A percentile compares a stretch with the other conserved stretches of the same genome.
These are phyloP conservation scores for Mesembrinibis cayennensis DNA, from an alignment of 2,113 vertebrate genomes.

Conservation along the genomic window DNA sequence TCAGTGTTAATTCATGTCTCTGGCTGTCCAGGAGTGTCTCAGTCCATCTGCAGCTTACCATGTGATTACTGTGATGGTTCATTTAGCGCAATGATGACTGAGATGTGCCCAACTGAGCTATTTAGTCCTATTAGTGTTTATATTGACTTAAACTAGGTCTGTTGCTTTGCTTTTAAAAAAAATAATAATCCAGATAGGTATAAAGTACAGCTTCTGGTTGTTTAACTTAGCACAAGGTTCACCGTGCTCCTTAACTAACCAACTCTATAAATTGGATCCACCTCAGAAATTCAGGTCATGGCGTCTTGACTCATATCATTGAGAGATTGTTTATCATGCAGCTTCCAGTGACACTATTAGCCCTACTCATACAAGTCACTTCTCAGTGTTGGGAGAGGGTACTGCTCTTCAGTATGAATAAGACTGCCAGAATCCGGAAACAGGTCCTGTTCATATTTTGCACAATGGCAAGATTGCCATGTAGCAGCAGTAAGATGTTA, in stretches of 20 bases:
- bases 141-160: background rate
- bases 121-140: background rate
- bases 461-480: background rate
- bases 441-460: background rate
- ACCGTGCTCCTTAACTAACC: background rate
- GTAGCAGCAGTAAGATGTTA: background rate
- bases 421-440: background rate
- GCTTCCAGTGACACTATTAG: background rate
- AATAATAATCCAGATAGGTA: fast-evolving
- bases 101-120: background rate
- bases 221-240: background rate
- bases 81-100: background rate
- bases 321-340: background rate
- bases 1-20: background rate
- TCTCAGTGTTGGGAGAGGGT: background rate
- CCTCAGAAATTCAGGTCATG: background rate
- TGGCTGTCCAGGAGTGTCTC: background rate
- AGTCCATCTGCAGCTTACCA: background rate
- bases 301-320: background rate
- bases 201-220: background rate
- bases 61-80: background rate
- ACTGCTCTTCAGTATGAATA: background rate
- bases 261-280: background rate
- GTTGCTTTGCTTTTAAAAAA: background rate
- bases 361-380: background rate